Conservation (phyloP, 2,888 invertebrate genomes). For the Eugnorisma glareosa region DNA sequence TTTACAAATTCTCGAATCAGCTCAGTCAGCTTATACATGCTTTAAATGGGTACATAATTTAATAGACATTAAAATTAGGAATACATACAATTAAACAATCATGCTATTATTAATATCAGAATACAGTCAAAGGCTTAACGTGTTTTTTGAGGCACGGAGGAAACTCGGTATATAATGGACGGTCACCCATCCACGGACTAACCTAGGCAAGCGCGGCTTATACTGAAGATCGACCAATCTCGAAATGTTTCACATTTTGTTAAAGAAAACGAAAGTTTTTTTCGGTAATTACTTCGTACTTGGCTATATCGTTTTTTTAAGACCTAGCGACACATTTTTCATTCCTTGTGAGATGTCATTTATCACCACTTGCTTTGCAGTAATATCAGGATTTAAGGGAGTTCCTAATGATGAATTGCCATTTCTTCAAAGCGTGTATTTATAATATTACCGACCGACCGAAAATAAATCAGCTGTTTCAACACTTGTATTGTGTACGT, state of each 20-base stretch:
- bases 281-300: no score
- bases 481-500: not conserved
- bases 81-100: no score
- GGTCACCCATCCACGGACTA: not conserved
- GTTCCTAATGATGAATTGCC: constrained; percentile 29
- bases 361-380: constrained; percentile 9
- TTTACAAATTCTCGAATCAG: no score
- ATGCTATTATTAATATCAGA: no score
- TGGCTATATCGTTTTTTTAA: no score
- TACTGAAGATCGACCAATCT: not conserved
- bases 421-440: constrained; percentile 5
- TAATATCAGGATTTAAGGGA: constrained; percentile 20
- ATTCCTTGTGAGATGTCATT: constrained; percentile 10
- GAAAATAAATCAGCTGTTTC: not conserved
- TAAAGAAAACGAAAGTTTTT: no score
- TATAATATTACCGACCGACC: not conserved
- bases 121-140: not conserved
- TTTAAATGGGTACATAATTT: no score
- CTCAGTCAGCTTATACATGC: no score
- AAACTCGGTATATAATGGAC: not conserved
- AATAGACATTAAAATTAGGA: no score
- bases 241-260: not conserved
- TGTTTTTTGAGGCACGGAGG: not conserved
- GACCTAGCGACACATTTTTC: not conserved
- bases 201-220: not conserved